Conservation (phyloP, 2,797 vertebrate species). For the Nyctalus aviator region DNA sequence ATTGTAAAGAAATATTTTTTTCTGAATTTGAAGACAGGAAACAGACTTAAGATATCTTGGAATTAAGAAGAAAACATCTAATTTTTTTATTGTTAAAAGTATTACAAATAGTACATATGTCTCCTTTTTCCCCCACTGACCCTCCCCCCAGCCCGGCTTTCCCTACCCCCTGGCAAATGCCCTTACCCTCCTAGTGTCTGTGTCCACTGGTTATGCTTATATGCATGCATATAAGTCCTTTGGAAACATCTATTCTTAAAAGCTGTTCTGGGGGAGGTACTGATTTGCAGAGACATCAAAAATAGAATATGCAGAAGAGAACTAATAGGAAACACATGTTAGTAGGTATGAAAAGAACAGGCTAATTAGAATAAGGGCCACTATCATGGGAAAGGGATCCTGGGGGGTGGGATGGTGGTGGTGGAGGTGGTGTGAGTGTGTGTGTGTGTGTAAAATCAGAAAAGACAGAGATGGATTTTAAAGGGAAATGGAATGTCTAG, state of each 20-base stretch:
- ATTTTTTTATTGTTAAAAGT: neutral
- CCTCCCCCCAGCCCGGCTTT: too few species aligned
- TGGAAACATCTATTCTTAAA: neutral
- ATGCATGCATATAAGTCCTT: too few species aligned
- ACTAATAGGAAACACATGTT: neutral
- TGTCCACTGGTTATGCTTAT: too few species aligned
- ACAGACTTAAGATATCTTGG: neutral
- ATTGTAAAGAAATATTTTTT: neutral
- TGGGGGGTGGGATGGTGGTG: too few species aligned
- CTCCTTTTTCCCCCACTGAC: too few species aligned
- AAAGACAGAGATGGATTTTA: neutral
- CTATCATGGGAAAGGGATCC: neutral
- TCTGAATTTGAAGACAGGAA: slow-evolving; percentile 14
- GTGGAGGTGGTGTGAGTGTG: too few species aligned
- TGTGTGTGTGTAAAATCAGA: neutral
- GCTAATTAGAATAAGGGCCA: neutral
- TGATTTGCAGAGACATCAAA: neutral
- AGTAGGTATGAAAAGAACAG: neutral
- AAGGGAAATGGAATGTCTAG: neutral
- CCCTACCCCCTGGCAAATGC: too few species aligned
- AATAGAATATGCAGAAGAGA: neutral
- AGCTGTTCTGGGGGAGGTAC: neutral
- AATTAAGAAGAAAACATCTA: neutral
- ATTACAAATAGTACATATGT: too few species aligned
- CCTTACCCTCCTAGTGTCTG: too few species aligned